Conservation (phyloP, 2,888 invertebrate genomes). For the Acronicta psi region DNA sequence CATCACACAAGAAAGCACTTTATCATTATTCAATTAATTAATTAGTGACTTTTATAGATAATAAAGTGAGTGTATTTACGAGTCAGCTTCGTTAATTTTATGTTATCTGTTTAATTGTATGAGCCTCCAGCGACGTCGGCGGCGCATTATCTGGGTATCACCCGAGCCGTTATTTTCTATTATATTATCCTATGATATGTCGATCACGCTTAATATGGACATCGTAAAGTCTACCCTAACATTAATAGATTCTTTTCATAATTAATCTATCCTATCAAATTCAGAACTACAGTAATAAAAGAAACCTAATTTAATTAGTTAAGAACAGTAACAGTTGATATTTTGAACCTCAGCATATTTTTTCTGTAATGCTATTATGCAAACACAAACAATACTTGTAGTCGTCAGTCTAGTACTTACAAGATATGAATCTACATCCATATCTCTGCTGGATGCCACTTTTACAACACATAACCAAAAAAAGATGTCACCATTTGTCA, state of each 20-base stretch:
- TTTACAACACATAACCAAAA: too few relatives aligned
- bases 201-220: conserved; percentile 57
- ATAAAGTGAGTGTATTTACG: conserved; percentile 85
- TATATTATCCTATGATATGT: conserved; percentile 62
- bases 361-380: not conserved
- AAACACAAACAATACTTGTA: conserved; percentile 7
- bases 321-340: too few relatives aligned
- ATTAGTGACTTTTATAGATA: conserved; percentile 87
- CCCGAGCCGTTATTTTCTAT: conserved; percentile 57
- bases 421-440: too few relatives aligned
- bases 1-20: conserved; percentile 75
- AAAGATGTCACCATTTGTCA: conserved; percentile 28
- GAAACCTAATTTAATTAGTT: not conserved
- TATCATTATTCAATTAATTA: conserved; percentile 88
- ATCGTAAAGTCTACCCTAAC: conserved; percentile 50
- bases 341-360: too few relatives aligned
- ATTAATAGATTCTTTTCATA: conserved; percentile 30
- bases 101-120: conserved; percentile 84
- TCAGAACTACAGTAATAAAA: conserved; percentile 3
- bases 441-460: too few relatives aligned
- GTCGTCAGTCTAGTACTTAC: not conserved
- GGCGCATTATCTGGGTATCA: conserved; percentile 63
- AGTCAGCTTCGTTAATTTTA: conserved; percentile 84
- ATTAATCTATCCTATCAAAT: conserved; percentile 9
- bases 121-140: conserved; percentile 70